Evolutionary conservation across 2,797 vertebrate genomes (phyloP), one percentile per base, ranked within the genome.

Genomic region (Epinephelus coioides): DNA sequence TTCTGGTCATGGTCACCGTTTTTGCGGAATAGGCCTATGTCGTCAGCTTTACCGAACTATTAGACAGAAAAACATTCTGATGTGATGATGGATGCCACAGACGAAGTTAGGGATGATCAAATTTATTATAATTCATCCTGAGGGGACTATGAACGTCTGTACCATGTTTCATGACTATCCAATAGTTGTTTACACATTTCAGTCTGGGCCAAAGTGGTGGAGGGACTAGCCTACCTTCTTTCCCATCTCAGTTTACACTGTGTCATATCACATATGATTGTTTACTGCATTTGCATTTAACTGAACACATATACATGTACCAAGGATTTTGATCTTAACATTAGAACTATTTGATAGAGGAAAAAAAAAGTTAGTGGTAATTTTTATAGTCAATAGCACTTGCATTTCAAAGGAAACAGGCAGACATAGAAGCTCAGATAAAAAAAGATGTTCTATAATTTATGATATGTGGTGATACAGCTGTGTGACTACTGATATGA

Each of bases 401-500:
- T 40, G 38, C 38, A 8, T 56, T 56, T 14, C 5, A 27, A 23
- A 70, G 27, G n/a, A 15, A 38, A 60, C 21, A 34, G 25, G 23
- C 21, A 27, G 17, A 30, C 6, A 44, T 2, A 6, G 14, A 25
- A 6, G 15, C 7, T 43, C 43, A 15, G 18, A 63, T 11, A 27
- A 62, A 62, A 47, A 69, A n/a, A 59, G 19, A 40, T 21, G 8
- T 25, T 38, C 8, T 50, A 14, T 63, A 27, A 27, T 43, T 47
- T 50, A 34, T 53, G 8, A 13, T 19, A n/a, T 44, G 27, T 23
- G 13, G 7, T 60, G 14, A 17, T 50, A 6, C 40, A 65, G 18
- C 13, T 40, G 71, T 55, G 25, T 60, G 56, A 55, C 47, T 34
- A 18, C 56, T 57, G 51, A 59, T 78, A 59, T 55, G 21, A 68